Percentiles rank a stretch among this genome's conserved stretches.
phyloP scores from a whole-genome alignment of 2,888 invertebrate species.

The Leptopilina myrica region DNA sequence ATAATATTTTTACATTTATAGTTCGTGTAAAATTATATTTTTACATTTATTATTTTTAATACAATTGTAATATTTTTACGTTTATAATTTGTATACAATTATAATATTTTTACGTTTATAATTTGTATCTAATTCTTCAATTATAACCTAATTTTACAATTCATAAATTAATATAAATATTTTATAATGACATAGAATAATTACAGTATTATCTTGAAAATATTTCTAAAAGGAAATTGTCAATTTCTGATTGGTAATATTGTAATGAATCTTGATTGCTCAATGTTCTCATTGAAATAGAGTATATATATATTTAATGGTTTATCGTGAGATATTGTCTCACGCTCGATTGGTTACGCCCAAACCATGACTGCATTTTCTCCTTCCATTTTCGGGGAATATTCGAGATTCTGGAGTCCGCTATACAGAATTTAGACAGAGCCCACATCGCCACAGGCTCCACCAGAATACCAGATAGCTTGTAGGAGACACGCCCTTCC shows the following conservation, averaged over 20 bases:
- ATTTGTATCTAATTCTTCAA: no score
- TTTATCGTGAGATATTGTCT: constrained; percentile 36
- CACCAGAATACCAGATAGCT: constrained; percentile 45
- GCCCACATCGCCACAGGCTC: constrained; percentile 44
- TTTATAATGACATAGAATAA: no score
- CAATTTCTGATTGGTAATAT: not conserved
- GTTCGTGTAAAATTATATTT: no score
- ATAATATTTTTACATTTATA: no score
- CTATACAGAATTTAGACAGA: constrained; percentile 46
- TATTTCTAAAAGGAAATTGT: not conserved
- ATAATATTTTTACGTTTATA: no score
- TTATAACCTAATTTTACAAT: no score
- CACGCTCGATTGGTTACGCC: constrained; percentile 26
- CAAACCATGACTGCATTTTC: constrained; percentile 35
- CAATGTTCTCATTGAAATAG: constrained; percentile 10
- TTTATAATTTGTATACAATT: no score
- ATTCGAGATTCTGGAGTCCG: constrained; percentile 38
- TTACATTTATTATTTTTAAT: no score
- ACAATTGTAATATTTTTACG: no score
- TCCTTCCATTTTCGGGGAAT: constrained; percentile 16
- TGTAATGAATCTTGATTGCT: constrained; percentile 25
- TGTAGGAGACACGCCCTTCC: constrained; percentile 37
- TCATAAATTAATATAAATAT: no score
- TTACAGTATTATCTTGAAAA: no score
- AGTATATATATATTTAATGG: not conserved